Percentiles rank a stretch among this genome's conserved stretches.
phyloP scores from a whole-genome alignment of 2,113 vertebrate genomes.

The Anas platyrhynchos region DNA sequence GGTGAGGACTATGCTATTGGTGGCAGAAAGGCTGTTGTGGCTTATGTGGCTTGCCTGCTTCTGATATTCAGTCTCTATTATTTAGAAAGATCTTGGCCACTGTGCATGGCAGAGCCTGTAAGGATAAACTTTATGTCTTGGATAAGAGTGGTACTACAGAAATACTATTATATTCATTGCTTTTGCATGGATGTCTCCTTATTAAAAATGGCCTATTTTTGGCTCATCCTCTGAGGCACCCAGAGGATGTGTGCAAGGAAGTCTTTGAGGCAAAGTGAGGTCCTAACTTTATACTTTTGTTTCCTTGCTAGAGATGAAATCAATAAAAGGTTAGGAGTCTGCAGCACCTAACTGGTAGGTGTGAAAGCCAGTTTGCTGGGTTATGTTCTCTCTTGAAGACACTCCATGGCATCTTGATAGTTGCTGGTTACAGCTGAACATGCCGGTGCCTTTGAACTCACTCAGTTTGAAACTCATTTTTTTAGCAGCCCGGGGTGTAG shows the following conservation, averaged over 20 bases:
- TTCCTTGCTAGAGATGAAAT: neutral
- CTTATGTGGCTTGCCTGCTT: neutral
- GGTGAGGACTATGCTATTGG: neutral
- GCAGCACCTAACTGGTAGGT: neutral
- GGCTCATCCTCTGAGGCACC: neutral
- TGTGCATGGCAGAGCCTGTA: neutral
- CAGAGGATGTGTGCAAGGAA: neutral
- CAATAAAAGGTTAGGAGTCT: neutral
- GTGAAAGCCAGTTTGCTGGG: neutral
- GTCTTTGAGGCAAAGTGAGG: neutral
- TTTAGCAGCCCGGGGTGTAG: neutral
- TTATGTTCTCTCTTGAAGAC: neutral
- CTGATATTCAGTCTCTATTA: neutral
- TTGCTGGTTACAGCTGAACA: rapidly evolving
- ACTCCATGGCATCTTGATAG: neutral
- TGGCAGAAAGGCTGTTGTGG: neutral
- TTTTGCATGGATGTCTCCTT: neutral
- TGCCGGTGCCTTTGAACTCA: neutral
- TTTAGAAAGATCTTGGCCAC: neutral
- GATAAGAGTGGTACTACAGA: neutral
- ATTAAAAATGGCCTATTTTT: neutral
- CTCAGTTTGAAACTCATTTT: neutral
- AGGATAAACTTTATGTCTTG: neutral
- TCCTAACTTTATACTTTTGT: neutral
- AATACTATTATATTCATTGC: neutral